Base-by-base conservation (phyloP, 1,140 invertebrate species). In the Agrypnia vestita region DNA sequence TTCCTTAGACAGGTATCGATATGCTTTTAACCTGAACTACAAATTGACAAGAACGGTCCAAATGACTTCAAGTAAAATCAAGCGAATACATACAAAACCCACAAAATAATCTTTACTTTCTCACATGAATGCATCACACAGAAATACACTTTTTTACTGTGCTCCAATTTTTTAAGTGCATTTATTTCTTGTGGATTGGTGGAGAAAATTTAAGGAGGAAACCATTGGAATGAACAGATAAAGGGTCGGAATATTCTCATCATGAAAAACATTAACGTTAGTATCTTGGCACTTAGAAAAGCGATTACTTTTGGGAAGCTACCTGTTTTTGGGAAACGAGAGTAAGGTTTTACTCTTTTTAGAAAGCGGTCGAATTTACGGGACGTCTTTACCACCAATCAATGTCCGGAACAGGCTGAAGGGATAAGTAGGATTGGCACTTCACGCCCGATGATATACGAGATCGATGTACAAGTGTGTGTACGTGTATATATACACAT, bases 381-480 rank as follows among this genome's bases (percentile, higher is more conserved):
- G n/a, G 17, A 59, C 4, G 17, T 59, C 21, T 59, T 59, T 17
- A 6, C 7, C 3, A 12, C 8, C 11, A 21, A 59, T 19, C 49
- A 12, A 43, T 25, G 13, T 19, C 61, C 13, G 25, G 25, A 64
- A 64, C 9, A 64, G 35, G 35, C 8, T 64, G 61, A 64, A 12
- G 61, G 61, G 25, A 59, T 64, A 64, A 64, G 61, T 64, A 64
- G 61, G 61, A 64, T 64, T 64, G 61, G 61, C 61, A 64, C 61
- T 64, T 44, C 35, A 43, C 61, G 35, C 19, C 12, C 35, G 61
- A 64, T 64, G 61, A 64, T 64, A 64, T 25, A 64, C 61, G 61
- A 64, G 61, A 64, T 64, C 25, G 35, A 19, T 43, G 9, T 64
- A 64, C 61, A 64, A 13, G 11, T 35, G 6, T 35, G 8, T 51